These are phyloP conservation scores for Oscheius sp. DNA, from an alignment of 2,888 invertebrate genomes.

Conservation along the genomic window DNA sequence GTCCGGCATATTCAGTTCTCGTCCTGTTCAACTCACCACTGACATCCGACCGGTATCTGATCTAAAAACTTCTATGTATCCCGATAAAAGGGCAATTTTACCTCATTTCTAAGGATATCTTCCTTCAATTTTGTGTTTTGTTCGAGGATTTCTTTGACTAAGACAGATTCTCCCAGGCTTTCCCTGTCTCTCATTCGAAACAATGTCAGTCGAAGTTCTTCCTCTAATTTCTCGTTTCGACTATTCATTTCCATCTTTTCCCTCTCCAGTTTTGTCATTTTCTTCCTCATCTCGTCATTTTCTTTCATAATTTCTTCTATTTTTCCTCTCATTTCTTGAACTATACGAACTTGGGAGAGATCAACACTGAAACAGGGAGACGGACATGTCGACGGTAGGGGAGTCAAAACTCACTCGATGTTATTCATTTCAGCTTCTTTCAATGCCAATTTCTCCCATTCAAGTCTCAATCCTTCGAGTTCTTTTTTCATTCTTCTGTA, in stretches of 20 bases:
- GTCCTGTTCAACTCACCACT: neutral
- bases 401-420: neutral
- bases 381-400: neutral
- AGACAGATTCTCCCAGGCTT: neutral
- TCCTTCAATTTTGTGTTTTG: slow-evolving; percentile 22
- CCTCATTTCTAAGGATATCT: slow-evolving; percentile 14
- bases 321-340: slow-evolving; percentile 9
- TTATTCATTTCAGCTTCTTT: slow-evolving; percentile 25
- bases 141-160: slow-evolving; percentile 14
- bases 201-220: slow-evolving; percentile 18
- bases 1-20: neutral
- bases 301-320: slow-evolving; percentile 5
- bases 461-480: slow-evolving; percentile 27
- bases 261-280: slow-evolving; percentile 9
- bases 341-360: slow-evolving; percentile 3
- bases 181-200: slow-evolving; percentile 18
- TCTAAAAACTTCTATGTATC: slow-evolving; percentile 1
- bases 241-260: slow-evolving; percentile 5
- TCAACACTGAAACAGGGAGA: slow-evolving; percentile 6
- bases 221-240: slow-evolving; percentile 9
- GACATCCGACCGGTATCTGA: neutral
- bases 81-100: neutral
- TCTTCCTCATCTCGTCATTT: slow-evolving; percentile 7
- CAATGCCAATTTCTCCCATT: slow-evolving; percentile 33
- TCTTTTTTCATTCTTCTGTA: slow-evolving; percentile 32